Percentiles rank a stretch among this genome's conserved stretches.
Conservation (phyloP, 2,113 vertebrate genomes). For the Oncorhynchus mykiss region DNA sequence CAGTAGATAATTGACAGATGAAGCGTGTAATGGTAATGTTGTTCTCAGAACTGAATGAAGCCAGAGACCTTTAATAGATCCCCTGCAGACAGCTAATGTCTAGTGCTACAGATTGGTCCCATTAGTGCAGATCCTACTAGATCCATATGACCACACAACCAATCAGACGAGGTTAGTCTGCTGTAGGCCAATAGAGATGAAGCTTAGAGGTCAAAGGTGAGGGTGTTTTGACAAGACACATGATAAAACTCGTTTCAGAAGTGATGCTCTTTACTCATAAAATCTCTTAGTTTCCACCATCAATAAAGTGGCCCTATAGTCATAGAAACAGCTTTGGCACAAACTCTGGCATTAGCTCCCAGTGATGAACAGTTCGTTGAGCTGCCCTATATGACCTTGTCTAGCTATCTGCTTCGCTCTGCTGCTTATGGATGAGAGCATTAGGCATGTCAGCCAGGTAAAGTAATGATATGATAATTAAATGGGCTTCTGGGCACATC, state of each 20-base stretch:
- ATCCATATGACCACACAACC: background rate
- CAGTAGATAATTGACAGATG: no score
- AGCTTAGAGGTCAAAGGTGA: background rate
- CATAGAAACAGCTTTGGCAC: background rate
- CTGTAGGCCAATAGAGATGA: no score
- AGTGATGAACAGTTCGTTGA: no score
- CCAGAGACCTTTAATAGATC: background rate
- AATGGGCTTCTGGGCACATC: conserved; percentile 40
- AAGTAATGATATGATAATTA: conserved; percentile 21
- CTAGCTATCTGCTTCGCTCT: no score
- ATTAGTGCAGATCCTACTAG: background rate
- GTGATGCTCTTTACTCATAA: background rate
- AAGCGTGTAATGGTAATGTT: no score
- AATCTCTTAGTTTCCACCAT: background rate
- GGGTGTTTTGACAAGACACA: background rate
- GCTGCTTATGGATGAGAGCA: background rate
- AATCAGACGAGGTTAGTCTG: background rate
- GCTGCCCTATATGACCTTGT: no score
- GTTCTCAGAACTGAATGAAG: no score
- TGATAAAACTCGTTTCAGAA: background rate
- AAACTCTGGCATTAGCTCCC: background rate
- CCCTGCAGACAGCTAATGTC: background rate
- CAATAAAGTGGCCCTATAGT: background rate
- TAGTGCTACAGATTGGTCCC: background rate
- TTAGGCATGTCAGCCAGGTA: background rate